Base-by-base conservation (phyloP, 1,140 invertebrate species). In the Polypedilum pembai region DNA sequence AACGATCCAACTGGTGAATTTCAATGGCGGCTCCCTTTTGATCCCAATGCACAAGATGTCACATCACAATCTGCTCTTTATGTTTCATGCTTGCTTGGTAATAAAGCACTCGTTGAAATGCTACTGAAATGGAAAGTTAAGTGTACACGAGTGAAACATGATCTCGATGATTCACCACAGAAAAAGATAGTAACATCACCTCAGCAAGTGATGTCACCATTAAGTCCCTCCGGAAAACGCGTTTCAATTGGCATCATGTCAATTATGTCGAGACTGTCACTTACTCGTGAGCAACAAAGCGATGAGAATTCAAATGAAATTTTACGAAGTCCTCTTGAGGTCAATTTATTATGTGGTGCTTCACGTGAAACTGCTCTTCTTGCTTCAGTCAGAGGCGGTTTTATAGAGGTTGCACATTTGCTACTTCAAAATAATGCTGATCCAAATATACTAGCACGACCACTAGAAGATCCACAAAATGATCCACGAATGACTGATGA, bases 1-100 rank as follows among this genome's bases (percentile, higher is more conserved):
- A 91, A 88, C 66, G 92, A 94, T 80, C 82, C 84, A 17, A 86
- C 85, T 2, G 89, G 89, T 20, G 86, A 90, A 73, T 94, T 89
- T 85, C 92, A 95, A 79, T 98, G 94, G 82, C 86, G 88, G 15
- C 87, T 94, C 82, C 88, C 93, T 7, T 96, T 95, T 80, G 94
- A 98, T 83, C 86, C 98, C 7, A 98, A 98, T 83, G 87, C 89
- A 72, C 88, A 91, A 76, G 95, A 98, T 83, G 91, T 91, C 0
- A 92, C 92, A 15, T 94, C 94, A 0, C 94, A 97, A 80, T 96
- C 90, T 75, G 88, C 93, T 69, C 84, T 98, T 0, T 98, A 97
- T 82, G 88, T 96, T 66, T 92, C 94, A 8, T 91, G 92, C 80
- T 88, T 91, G 66, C 84, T 94, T 56, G 94, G 94, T 1, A 95